Evolutionary conservation across 2,888 invertebrate species (phyloP).

Genomic region (Sympetrum striolatum): DNA sequence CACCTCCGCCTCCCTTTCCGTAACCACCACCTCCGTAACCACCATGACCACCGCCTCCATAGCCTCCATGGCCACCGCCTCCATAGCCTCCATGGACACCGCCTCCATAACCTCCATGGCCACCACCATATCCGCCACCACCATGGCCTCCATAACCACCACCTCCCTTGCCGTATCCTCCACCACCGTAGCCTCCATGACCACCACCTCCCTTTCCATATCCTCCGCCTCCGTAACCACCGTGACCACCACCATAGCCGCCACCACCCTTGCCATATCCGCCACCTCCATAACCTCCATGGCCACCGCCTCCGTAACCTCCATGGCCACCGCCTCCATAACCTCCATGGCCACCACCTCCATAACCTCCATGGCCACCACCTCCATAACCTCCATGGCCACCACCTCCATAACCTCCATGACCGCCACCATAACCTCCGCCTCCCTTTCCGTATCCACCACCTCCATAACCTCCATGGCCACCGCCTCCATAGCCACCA

Average conservation of each 20-base stretch:
- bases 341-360: no score
- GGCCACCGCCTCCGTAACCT: no score
- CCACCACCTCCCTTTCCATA: background rate
- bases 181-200: background rate
- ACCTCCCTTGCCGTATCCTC: background rate
- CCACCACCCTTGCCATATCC: background rate
- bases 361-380: no score
- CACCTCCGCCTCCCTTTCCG: background rate
- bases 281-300: no score
- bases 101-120: background rate
- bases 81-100: background rate
- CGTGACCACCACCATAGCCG: background rate
- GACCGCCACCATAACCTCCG: background rate
- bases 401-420: background rate
- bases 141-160: background rate
- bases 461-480: background rate
- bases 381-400: no score
- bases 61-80: background rate
- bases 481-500: background rate
- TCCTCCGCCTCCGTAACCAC: background rate
- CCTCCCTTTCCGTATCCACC: background rate
- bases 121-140: background rate
- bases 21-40: background rate
- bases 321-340: no score
- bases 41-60: background rate